Evolutionary conservation across 2,113 vertebrate genomes (phyloP).

Genomic region (Tringa solitaria): DNA sequence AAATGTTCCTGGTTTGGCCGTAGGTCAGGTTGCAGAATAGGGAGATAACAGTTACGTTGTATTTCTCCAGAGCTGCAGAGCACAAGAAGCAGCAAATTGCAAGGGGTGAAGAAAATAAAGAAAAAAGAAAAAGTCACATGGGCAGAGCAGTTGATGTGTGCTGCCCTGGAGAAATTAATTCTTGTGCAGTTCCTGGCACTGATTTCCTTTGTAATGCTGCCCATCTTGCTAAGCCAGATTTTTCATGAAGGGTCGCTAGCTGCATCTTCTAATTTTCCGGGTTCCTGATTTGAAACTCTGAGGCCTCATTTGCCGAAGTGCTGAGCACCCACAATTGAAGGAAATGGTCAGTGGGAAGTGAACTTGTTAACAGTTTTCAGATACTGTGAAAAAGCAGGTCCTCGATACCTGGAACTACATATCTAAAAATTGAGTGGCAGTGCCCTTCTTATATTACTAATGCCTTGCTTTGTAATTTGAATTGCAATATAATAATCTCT

Average conservation of each 20-base stretch:
- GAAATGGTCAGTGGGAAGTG: neutral
- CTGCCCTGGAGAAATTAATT: neutral
- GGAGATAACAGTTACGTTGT: neutral
- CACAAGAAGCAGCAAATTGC: neutral
- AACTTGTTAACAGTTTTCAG: neutral
- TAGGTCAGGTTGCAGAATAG: neutral
- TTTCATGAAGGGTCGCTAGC: neutral
- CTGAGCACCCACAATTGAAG: neutral
- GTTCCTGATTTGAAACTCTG: neutral
- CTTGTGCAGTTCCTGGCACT: neutral
- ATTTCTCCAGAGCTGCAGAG: neutral
- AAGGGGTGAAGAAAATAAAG: neutral
- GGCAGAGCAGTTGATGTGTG: neutral
- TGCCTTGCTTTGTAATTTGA: neutral
- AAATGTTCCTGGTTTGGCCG: neutral
- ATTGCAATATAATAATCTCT: neutral
- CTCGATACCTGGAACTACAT: neutral
- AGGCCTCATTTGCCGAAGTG: neutral
- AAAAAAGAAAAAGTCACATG: neutral
- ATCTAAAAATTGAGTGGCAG: neutral
- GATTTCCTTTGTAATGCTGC: neutral
- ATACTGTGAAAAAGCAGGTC: neutral
- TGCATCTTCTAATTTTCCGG: neutral
- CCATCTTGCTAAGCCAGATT: neutral
- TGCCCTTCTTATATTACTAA: neutral